phyloP scores from a whole-genome alignment of 2,113 vertebrate genomes.

The Microtus montanus region DNA sequence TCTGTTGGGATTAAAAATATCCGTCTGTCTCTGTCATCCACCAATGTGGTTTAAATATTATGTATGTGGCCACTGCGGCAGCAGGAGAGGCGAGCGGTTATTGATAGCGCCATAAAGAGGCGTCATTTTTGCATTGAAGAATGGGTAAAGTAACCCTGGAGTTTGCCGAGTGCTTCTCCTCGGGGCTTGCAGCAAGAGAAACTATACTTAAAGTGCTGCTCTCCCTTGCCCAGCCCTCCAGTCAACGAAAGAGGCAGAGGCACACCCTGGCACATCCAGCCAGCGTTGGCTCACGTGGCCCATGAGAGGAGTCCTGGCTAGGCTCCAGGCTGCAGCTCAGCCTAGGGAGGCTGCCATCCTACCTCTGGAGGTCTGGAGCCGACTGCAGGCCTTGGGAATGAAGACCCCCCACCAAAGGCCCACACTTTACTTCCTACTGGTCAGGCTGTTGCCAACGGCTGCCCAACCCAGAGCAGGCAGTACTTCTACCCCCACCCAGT shows the following conservation, averaged over 20 bases:
- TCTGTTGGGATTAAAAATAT: slow-evolving; percentile 84
- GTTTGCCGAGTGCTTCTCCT: slow-evolving; percentile 73
- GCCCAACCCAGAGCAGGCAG: not conserved
- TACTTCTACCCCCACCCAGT: not conserved
- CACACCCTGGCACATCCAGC: slow-evolving; percentile 38
- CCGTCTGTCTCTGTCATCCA: slow-evolving; percentile 83
- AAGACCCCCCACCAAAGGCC: not conserved
- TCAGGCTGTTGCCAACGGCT: not conserved
- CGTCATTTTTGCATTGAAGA: slow-evolving; percentile 70
- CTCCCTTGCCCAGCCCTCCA: slow-evolving; percentile 6
- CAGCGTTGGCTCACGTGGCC: not conserved
- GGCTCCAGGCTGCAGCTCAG: not conserved
- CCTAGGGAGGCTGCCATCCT: not conserved
- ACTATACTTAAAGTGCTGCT: slow-evolving; percentile 16
- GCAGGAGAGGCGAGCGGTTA: slow-evolving; percentile 75
- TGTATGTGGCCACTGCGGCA: slow-evolving; percentile 80
- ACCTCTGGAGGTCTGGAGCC: not conserved
- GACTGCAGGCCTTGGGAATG: not conserved
- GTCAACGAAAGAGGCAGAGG: slow-evolving; percentile 23
- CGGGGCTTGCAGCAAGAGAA: slow-evolving; percentile 45
- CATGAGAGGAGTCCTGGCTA: slow-evolving; percentile 9
- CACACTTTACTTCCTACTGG: not conserved
- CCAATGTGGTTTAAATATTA: slow-evolving; percentile 85
- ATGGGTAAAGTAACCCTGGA: slow-evolving; percentile 70
- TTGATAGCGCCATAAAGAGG: slow-evolving; percentile 81